Conservation (phyloP, 2,113 vertebrate genomes). For the Theropithecus gelada region DNA sequence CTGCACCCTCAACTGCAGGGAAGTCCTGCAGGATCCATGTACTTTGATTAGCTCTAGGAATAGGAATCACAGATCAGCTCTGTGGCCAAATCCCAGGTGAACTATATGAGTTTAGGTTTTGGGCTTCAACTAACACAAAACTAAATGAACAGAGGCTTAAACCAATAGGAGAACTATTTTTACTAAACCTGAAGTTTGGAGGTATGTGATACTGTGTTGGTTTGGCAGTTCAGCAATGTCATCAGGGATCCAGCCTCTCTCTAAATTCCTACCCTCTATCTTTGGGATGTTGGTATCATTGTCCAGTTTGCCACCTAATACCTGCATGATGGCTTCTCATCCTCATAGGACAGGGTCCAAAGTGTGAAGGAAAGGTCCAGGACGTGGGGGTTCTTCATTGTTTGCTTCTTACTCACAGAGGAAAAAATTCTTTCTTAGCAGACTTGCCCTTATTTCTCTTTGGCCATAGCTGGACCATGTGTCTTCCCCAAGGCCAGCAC, state of each 20-base stretch:
- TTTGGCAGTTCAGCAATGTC: fast-evolving
- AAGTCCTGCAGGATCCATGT: background rate
- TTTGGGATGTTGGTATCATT: fast-evolving
- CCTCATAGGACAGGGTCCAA: fast-evolving
- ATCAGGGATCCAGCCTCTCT: background rate
- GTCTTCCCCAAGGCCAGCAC: background rate
- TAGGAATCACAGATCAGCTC: background rate
- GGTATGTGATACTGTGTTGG: no score
- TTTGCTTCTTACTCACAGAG: background rate
- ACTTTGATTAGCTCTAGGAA: fast-evolving
- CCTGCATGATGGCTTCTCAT: background rate
- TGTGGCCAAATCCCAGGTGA: background rate
- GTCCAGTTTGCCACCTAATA: background rate
- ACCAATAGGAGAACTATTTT: background rate
- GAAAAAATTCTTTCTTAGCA: background rate
- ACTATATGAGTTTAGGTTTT: background rate
- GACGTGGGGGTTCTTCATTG: background rate
- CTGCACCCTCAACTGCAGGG: background rate
- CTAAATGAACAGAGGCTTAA: background rate
- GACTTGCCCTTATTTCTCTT: no score
- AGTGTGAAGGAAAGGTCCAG: background rate
- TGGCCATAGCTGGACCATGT: fast-evolving
- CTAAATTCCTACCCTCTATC: background rate
- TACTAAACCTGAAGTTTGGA: background rate
- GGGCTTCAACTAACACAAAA: background rate